These are phyloP conservation scores for Disparrhopalites patrizii DNA, from an alignment of 2,888 invertebrate species.

Conservation along the genomic window DNA sequence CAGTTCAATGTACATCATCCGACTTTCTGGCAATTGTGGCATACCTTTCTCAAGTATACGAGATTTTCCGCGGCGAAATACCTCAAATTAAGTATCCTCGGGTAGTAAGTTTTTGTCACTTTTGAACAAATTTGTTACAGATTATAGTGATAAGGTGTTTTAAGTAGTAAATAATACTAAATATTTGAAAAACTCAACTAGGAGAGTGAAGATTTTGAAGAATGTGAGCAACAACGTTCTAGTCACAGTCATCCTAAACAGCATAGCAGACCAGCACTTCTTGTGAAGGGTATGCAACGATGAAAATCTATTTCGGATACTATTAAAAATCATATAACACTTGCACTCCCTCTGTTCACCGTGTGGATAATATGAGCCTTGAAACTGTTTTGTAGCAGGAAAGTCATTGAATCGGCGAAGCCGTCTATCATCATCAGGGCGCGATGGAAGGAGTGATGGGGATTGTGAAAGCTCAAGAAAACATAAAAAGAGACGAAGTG, in stretches of 20 bases:
- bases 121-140: background rate
- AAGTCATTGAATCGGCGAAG: slow-evolving; percentile 27
- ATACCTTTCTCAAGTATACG: slow-evolving; percentile 83
- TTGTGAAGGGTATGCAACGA: too few species aligned
- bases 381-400: background rate
- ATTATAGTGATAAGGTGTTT: background rate
- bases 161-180: background rate
- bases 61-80: slow-evolving; percentile 85
- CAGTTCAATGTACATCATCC: slow-evolving; percentile 64
- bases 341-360: too few species aligned
- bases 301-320: slow-evolving; percentile 36
- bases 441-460: slow-evolving; percentile 34
- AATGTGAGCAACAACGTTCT: slow-evolving; percentile 36
- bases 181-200: slow-evolving; percentile 5
- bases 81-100: slow-evolving; percentile 74
- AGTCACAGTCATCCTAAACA: slow-evolving; percentile 38
- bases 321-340: background rate
- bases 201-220: slow-evolving; percentile 44
- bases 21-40: slow-evolving; percentile 72
- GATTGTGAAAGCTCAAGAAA: slow-evolving; percentile 39
- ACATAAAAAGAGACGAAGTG: slow-evolving; percentile 45
- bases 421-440: slow-evolving; percentile 33
- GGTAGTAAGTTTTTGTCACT: slow-evolving; percentile 56
- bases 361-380: too few species aligned
- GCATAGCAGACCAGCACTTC: slow-evolving; percentile 33